phyloP scores from a whole-genome alignment of 2,797 vertebrate genomes.

The Falco naumanni region DNA sequence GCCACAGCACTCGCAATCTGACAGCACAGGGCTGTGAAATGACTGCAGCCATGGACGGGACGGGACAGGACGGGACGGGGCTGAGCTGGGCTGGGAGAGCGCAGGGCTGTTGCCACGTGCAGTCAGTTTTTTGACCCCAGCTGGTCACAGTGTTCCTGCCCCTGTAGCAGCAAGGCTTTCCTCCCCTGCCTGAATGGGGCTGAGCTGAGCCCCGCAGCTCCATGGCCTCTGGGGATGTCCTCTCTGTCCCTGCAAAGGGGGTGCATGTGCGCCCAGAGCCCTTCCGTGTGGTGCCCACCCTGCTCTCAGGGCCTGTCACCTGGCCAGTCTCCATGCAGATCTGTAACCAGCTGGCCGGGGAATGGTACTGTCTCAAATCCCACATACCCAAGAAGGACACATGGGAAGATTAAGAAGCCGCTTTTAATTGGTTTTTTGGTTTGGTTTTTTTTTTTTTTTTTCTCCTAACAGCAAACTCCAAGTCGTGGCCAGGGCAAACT shows the following conservation, averaged over 20 bases:
- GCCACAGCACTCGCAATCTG: accelerated
- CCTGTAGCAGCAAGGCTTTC: background rate
- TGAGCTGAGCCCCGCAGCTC: background rate
- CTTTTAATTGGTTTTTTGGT: background rate
- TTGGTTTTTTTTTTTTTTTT: background rate
- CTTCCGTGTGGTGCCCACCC: background rate
- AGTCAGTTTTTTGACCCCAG: background rate
- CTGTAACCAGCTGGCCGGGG: background rate
- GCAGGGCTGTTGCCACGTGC: background rate
- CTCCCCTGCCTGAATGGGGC: background rate
- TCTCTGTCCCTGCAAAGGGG: background rate
- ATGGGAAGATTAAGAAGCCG: background rate
- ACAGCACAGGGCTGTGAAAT: background rate
- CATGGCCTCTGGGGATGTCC: background rate
- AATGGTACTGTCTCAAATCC: background rate
- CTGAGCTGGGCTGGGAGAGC: background rate
- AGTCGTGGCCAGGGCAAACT: background rate
- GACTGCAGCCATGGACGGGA: accelerated
- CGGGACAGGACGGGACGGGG: background rate
- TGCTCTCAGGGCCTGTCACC: background rate
- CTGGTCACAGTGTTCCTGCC: background rate
- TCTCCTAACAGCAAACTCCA: background rate
- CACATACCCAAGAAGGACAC: no score
- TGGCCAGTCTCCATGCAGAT: background rate
- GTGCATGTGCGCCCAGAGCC: background rate